Evolutionary conservation across 1,140 invertebrate genomes (phyloP).

Genomic region (Conus betulinus): DNA sequence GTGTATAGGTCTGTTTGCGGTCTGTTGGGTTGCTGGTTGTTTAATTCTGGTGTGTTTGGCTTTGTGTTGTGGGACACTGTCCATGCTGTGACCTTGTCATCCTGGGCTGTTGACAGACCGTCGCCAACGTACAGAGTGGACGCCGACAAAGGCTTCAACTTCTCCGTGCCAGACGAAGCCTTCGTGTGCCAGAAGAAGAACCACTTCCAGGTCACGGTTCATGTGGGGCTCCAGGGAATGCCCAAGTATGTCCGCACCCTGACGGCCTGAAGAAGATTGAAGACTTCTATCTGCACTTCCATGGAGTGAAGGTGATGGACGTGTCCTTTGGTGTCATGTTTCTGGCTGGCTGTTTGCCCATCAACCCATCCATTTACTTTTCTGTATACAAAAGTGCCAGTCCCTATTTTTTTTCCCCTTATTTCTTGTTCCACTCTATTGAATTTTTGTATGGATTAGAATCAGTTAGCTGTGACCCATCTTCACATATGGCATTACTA

Average conservation of each 20-base stretch:
- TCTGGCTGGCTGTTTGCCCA: background rate
- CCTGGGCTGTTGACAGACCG: slow-evolving; percentile 78
- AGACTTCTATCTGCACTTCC: slow-evolving; percentile 95
- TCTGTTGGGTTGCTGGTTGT: too few species aligned
- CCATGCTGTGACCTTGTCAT: too few species aligned
- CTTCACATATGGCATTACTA: too few species aligned
- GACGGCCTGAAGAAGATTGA: slow-evolving; percentile 86
- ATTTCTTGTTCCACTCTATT: too few species aligned
- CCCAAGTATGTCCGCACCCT: slow-evolving; percentile 93
- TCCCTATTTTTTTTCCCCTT: too few species aligned
- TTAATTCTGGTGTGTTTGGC: background rate
- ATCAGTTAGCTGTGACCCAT: too few species aligned
- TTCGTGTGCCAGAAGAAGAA: slow-evolving; percentile 99
- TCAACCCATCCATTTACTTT: background rate
- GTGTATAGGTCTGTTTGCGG: too few species aligned
- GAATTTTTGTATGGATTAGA: too few species aligned
- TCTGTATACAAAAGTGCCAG: background rate
- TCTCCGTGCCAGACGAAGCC: slow-evolving; percentile 95
- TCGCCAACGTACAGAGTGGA: slow-evolving; percentile 91
- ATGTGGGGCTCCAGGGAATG: slow-evolving; percentile 82
- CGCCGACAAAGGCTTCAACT: slow-evolving; percentile 98
- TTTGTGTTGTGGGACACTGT: background rate
- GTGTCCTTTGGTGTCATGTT: background rate
- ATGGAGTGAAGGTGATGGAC: slow-evolving; percentile 90
- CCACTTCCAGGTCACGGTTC: slow-evolving; percentile 98